Evolutionary conservation across 2,113 vertebrate genomes (phyloP).

Genomic region (Synodontis membranacea): DNA sequence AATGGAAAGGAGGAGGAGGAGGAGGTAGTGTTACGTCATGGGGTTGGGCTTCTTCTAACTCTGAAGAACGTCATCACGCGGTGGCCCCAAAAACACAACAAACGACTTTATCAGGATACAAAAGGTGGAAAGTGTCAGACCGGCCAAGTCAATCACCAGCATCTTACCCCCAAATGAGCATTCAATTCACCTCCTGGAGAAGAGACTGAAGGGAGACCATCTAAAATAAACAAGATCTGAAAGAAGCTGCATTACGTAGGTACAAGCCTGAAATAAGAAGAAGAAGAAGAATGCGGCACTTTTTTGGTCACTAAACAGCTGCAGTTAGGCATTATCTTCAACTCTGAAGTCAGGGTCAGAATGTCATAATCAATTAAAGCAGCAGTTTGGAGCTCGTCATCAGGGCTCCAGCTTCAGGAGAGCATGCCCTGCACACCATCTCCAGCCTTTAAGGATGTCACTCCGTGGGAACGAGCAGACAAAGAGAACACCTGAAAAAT

Average conservation of each 20-base stretch:
- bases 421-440: not conserved
- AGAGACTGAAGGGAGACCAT: not conserved
- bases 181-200: not conserved
- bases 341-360: not conserved
- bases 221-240: not conserved
- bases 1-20: too few relatives aligned
- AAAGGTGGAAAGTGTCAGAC: not conserved
- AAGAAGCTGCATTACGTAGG: not conserved
- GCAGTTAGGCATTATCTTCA: not conserved
- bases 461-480: constrained; percentile 40
- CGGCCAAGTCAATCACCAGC: not conserved
- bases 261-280: not conserved
- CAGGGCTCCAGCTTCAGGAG: not conserved
- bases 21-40: too few relatives aligned
- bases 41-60: too few relatives aligned
- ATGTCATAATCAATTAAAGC: constrained; percentile 14
- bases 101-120: not conserved
- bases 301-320: not conserved
- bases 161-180: not conserved
- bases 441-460: constrained; percentile 51
- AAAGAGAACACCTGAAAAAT: constrained; percentile 43
- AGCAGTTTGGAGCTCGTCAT: not conserved
- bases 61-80: too few relatives aligned
- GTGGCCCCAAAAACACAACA: too few relatives aligned
- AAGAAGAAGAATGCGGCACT: not conserved